Conservation (phyloP, 2,888 invertebrate species). For the Nemotelus nigrinus region DNA sequence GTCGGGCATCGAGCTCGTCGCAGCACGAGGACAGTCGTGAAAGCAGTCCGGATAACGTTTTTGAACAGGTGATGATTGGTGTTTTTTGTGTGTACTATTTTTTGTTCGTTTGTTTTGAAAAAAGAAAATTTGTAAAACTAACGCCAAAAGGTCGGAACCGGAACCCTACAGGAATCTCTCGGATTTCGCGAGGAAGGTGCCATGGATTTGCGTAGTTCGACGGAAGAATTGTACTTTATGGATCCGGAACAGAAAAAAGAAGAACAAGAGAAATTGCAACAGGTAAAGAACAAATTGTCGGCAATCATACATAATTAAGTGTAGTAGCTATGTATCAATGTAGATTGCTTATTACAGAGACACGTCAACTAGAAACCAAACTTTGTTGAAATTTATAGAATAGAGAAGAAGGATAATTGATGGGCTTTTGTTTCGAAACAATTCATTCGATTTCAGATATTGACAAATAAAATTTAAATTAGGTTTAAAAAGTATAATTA, state of each 20-base stretch:
- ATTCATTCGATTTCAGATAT: no score
- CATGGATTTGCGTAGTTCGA: slow-evolving; percentile 85
- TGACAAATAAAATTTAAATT: no score
- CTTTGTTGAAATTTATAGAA: no score
- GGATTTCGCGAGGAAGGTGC: slow-evolving; percentile 81
- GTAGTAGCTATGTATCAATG: no score
- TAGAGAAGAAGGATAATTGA: no score
- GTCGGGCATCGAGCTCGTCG: slow-evolving; percentile 87
- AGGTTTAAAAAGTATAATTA: no score
- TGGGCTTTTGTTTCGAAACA: no score
- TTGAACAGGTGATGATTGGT: slow-evolving; percentile 70
- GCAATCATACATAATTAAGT: not conserved
- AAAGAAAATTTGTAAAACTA: slow-evolving; percentile 54
- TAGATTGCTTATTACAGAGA: no score
- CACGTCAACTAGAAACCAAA: no score
- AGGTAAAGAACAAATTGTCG: slow-evolving; percentile 35
- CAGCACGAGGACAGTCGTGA: slow-evolving; percentile 84
- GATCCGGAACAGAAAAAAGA: slow-evolving; percentile 69
- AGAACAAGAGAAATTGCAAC: slow-evolving; percentile 63
- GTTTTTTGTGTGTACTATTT: slow-evolving; percentile 48
- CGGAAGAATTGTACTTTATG: slow-evolving; percentile 87
- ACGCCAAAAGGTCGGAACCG: slow-evolving; percentile 65
- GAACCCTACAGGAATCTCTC: slow-evolving; percentile 67
- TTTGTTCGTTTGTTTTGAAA: slow-evolving; percentile 53
- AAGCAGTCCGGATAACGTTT: slow-evolving; percentile 85